A percentile compares a stretch with the other conserved stretches of the same genome.
Conservation (phyloP, 2,797 vertebrate genomes). For the Eulemur mongoz region DNA sequence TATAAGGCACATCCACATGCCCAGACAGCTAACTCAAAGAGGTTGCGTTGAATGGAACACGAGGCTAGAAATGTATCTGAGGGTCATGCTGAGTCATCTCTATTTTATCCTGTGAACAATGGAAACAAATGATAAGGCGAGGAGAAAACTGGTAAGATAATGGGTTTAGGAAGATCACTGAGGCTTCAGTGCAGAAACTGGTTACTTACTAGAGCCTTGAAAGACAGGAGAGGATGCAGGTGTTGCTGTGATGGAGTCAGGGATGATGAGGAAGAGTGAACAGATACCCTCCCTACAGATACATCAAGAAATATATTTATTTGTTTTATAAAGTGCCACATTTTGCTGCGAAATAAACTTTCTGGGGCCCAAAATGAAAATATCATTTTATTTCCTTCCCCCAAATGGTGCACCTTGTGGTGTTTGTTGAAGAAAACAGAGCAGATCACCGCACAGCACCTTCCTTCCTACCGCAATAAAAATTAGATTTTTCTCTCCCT, state of each 20-base stretch:
- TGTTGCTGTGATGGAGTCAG: neutral
- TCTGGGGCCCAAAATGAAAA: neutral
- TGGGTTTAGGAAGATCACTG: neutral
- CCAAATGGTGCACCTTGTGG: neutral
- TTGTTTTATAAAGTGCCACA: neutral
- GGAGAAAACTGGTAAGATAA: neutral
- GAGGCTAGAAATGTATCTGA: neutral
- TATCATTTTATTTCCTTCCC: neutral
- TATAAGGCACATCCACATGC: neutral
- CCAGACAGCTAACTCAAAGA: neutral
- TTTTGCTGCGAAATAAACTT: neutral
- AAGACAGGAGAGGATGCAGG: neutral
- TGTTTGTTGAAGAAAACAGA: neutral
- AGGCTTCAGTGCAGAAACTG: accelerated
- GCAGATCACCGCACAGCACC: neutral
- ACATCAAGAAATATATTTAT: neutral
- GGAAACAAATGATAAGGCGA: neutral
- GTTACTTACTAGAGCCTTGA: neutral
- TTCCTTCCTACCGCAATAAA: neutral
- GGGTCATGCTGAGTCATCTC: neutral
- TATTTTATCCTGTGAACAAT: neutral
- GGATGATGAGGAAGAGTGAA: neutral
- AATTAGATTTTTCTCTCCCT: neutral
- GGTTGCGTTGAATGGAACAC: neutral
- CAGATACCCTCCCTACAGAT: neutral